These are phyloP conservation scores for Conger conger DNA, from an alignment of 2,113 vertebrate genomes.

Conservation along the genomic window DNA sequence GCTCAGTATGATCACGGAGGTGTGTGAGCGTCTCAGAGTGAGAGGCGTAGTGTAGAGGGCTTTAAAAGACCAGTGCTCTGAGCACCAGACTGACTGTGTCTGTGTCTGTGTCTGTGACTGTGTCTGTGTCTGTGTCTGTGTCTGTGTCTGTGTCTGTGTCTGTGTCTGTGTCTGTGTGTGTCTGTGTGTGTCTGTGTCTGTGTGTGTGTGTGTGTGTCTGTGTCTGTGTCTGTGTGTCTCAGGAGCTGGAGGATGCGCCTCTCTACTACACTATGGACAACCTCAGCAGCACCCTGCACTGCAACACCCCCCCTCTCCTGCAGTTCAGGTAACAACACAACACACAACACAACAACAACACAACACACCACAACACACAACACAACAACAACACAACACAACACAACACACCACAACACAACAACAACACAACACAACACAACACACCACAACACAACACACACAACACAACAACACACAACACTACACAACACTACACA, in stretches of 20 bases:
- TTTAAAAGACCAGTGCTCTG: neutral
- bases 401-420: no score
- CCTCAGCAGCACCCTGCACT: conserved; percentile 73
- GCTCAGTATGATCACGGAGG: conserved; percentile 87
- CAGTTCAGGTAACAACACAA: conserved; percentile 72
- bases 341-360: neutral
- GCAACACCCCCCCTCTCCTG: conserved; percentile 72
- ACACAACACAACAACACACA: neutral
- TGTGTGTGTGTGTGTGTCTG: neutral
- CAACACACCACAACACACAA: neutral
- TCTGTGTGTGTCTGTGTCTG: no score
- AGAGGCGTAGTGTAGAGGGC: no score
- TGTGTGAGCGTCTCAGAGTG: conserved; percentile 38
- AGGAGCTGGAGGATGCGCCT: conserved; percentile 81
- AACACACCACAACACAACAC: neutral
- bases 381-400: no score
- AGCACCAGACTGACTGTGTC: no score
- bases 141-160: neutral
- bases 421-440: neutral
- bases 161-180: neutral
- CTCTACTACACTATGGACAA: conserved; percentile 81
- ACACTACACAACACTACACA: neutral
- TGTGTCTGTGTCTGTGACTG: no score
- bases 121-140: neutral
- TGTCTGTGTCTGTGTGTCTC: conserved; percentile 6